phyloP scores from a whole-genome alignment of 2,113 vertebrate species.

The Capricornis sumatraensis region DNA sequence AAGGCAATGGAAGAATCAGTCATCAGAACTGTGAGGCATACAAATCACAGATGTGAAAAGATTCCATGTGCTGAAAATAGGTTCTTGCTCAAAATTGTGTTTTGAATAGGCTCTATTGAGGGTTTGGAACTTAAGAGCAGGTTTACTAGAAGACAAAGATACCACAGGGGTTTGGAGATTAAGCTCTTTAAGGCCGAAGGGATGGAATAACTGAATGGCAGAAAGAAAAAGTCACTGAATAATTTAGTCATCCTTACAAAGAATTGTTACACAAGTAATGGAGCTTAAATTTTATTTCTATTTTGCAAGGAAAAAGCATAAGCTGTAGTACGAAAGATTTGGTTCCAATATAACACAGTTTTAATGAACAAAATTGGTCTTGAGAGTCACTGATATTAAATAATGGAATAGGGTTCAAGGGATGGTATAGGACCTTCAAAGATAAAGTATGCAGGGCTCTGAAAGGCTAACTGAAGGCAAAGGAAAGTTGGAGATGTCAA shows the following conservation, averaged over 20 bases:
- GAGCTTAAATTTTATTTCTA: constrained; percentile 3
- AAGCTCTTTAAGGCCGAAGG: background rate
- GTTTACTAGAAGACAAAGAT: background rate
- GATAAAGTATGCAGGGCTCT: background rate
- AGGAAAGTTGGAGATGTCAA: background rate
- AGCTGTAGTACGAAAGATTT: background rate
- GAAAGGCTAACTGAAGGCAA: background rate
- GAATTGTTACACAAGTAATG: background rate
- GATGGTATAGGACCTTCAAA: background rate
- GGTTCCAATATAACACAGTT: background rate
- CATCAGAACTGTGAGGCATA: background rate
- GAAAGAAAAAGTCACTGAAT: background rate
- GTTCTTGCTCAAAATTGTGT: background rate
- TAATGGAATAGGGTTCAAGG: background rate
- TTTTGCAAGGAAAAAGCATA: background rate
- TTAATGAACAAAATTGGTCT: background rate
- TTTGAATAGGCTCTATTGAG: background rate
- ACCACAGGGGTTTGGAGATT: background rate
- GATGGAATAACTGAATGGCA: background rate
- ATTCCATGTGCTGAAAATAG: background rate
- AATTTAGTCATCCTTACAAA: background rate
- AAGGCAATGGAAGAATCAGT: background rate
- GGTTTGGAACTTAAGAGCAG: background rate
- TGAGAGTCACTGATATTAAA: background rate
- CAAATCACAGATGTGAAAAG: background rate